These are phyloP conservation scores for Lepidurus couesii DNA, from an alignment of 1,140 invertebrate species.

Conservation along the genomic window DNA sequence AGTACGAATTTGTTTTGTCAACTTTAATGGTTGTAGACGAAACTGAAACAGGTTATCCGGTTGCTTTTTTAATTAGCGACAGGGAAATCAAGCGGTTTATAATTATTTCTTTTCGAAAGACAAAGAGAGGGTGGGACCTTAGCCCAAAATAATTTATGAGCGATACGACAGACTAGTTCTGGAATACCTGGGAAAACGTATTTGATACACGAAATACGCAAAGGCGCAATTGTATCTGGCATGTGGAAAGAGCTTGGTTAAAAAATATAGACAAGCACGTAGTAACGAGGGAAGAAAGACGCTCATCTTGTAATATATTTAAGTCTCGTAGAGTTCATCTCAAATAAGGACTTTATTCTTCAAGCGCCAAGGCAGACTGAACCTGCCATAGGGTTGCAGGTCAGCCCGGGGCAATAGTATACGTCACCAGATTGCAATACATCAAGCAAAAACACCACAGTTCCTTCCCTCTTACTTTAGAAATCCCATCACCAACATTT, in stretches of 20 bases:
- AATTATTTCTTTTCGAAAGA: background rate
- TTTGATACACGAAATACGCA: background rate
- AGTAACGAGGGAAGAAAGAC: too few species aligned
- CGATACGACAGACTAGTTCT: background rate
- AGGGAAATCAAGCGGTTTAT: background rate
- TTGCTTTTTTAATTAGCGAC: constrained; percentile 24
- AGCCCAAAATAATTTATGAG: background rate
- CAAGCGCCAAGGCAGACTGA: too few species aligned
- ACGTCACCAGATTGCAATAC: too few species aligned
- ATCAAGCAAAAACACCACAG: too few species aligned
- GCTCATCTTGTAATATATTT: too few species aligned
- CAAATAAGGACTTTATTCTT: too few species aligned
- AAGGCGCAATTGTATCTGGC: constrained; percentile 2
- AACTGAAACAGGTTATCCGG: background rate
- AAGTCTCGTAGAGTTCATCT: too few species aligned
- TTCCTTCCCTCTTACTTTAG: too few species aligned
- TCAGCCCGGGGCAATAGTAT: too few species aligned
- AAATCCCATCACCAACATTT: too few species aligned
- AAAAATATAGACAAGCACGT: constrained; percentile 2
- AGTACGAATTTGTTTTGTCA: constrained; percentile 9
- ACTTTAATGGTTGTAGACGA: constrained; percentile 21
- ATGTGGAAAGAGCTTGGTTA: constrained; percentile 11
- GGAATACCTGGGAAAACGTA: background rate
- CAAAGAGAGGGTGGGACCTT: background rate
- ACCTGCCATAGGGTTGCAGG: too few species aligned